A percentile compares a stretch with the other conserved stretches of the same genome.
These are phyloP conservation scores for Drosophila siamana DNA, from an alignment of 2,888 invertebrate species.

Conservation along the genomic window DNA sequence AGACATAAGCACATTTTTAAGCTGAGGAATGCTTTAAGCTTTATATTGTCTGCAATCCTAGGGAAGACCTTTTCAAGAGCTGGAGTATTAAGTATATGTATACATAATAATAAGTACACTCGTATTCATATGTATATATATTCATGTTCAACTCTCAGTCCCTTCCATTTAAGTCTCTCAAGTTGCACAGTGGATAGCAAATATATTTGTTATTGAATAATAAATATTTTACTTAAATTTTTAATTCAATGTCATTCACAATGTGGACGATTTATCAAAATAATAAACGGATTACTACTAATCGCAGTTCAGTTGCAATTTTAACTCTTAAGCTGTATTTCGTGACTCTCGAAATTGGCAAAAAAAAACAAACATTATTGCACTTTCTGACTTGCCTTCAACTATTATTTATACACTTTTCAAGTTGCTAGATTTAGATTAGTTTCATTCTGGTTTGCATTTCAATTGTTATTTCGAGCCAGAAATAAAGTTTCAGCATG, in stretches of 20 bases:
- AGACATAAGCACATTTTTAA: not conserved
- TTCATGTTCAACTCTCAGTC: conserved; percentile 1
- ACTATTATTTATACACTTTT: too few relatives aligned
- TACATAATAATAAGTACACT: not conserved
- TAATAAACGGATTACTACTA: not conserved
- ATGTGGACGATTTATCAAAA: not conserved
- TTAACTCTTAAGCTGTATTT: not conserved
- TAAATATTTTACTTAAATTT: not conserved
- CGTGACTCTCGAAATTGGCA: not conserved
- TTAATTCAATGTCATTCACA: not conserved
- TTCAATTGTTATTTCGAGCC: not conserved
- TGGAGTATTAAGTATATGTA: not conserved
- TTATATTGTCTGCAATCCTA: not conserved
- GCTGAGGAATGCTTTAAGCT: not conserved
- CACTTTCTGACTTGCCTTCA: too few relatives aligned
- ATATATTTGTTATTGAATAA: not conserved
- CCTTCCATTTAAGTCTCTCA: not conserved
- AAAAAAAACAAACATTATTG: too few relatives aligned
- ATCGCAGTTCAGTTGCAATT: not conserved
- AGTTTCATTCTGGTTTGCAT: not conserved
- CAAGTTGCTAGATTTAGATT: not conserved
- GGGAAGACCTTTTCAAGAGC: not conserved
- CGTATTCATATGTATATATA: not conserved
- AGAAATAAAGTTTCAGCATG: not conserved
- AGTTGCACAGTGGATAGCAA: not conserved